phyloP scores from a whole-genome alignment of 2,797 vertebrate genomes.

The Caiman crocodilus region DNA sequence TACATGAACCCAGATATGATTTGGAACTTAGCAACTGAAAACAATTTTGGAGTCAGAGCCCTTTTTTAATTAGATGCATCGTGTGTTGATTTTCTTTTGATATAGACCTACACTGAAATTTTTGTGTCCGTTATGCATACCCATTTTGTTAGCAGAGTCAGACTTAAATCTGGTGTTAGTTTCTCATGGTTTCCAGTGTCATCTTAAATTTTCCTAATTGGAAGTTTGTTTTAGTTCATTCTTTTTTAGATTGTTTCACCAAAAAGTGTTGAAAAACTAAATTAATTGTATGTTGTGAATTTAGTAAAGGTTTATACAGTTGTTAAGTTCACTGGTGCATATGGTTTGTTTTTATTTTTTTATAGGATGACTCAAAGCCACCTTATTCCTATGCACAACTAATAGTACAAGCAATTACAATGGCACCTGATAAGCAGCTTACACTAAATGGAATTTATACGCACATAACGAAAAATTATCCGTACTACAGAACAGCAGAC shows the following conservation, averaged over 20 bases:
- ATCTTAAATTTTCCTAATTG: background rate
- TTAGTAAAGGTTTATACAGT: background rate
- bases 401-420: constrained; percentile 98
- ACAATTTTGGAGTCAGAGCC: background rate
- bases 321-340: background rate
- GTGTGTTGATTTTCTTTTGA: background rate
- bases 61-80: background rate
- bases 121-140: background rate
- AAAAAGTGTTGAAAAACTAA: background rate
- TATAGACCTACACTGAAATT: background rate
- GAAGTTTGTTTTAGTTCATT: background rate
- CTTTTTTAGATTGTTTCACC: background rate
- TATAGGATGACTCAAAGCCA: constrained; percentile 95
- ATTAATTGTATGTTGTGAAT: background rate
- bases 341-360: constrained; percentile 7
- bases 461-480: constrained; percentile 98
- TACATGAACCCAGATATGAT: background rate
- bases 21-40: background rate
- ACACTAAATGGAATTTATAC: constrained; percentile 98
- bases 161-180: background rate
- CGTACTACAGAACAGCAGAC: constrained; percentile 97
- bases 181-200: background rate
- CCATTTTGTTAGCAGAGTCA: background rate
- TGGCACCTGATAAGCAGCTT: constrained; percentile 96
- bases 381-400: constrained; percentile 98